Base-by-base conservation (phyloP, 2,797 vertebrate species). In the Orestias chungarensis region DNA sequence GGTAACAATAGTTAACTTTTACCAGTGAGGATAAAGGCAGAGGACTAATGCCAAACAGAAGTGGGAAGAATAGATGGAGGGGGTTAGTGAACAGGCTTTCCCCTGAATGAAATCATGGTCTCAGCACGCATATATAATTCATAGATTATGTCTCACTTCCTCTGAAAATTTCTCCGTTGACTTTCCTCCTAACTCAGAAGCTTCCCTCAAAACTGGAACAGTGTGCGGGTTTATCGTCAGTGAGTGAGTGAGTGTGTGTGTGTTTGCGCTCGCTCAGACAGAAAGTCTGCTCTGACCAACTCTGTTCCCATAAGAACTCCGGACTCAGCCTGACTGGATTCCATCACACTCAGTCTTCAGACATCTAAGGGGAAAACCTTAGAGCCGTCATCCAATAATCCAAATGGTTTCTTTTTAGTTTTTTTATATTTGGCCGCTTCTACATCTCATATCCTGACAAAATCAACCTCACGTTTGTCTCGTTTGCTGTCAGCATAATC, bases 121-220 rank as follows among this genome's bases (percentile, higher is more conserved):
- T 82, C 86, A 66, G 71, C 4, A 73, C 76, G 74, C 85, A 83
- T 88, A 82, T 90, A 86, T 88, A 87, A 90, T 89, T 89, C 85
- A 90, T 85, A 87, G 79, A 90, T 89, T 82, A 82, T 5, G 72
- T 82, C 84, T 82, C 66, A 87, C 89, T 90, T 90, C 88, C 88
- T 88, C 78, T 29, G 10, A 79, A 80, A 89, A 82, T 79, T 71
- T 76, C 83, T 74, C 59, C 38, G 69, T 79, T 76, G 62, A 83
- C 69, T 79, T 82, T 85, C 61, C 64, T 70, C 17, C 70, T 77
- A 67, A 66, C 81, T 77, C 70, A 81, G 73, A 74, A 70, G 80
- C 74, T 80, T 84, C 74, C 74, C 70, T 76, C 67, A 81, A 85
- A 78, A 83, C 88, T 79, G 81, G 66, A 83, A 67, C 52, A 70